Base-by-base conservation (phyloP, 2,888 invertebrate genomes). In the Drosophila mettleri region DNA sequence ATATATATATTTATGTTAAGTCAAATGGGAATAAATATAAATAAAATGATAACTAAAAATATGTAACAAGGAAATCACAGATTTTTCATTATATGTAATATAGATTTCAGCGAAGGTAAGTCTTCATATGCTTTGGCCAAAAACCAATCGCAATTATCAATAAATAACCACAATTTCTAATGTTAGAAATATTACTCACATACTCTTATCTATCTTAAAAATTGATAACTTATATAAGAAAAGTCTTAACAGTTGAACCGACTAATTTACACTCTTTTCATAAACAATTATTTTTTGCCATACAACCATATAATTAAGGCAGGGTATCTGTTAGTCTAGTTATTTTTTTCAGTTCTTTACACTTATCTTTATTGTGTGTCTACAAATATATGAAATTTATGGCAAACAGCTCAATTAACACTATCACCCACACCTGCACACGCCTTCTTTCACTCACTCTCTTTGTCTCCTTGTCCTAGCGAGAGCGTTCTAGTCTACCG, bases 21-120 rank as follows among this genome's bases (percentile, higher is more conserved):
- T 75, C 68, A 80, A 84, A 88, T 73, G 86, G 87, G 85, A 85
- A 84, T 86, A 73, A 67, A 70, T 68, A 85, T 86, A 88, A 86
- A 86, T 88, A 88, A 85, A 87, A 74, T 70, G 73, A 86, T 80
- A 86, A 86, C 69, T 84, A 74, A 45, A 45, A 45, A 84, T 78
- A 81, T 81, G 78, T 80, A 81, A 66, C 59, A 73, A 62, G 52
- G 38, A 79, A 31, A 79, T 12, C 14, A 1, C 5, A n/a, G 6
- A 12, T n/a, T 27, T 39, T 62, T 62, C 10, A 39, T 62, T 24
- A 18, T 8, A 22, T 4, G 4, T 0, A 24, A 24, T 14, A 16
- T 18, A 4, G 31, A 31, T 39, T 38, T 22, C 33, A 63, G 10
- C 3, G 1, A 6, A n/a, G 59, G 43, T 59, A 59, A 59, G 43